These are phyloP conservation scores for Drosophila nigrodunni DNA, from an alignment of 1,140 invertebrate species.

Conservation along the genomic window DNA sequence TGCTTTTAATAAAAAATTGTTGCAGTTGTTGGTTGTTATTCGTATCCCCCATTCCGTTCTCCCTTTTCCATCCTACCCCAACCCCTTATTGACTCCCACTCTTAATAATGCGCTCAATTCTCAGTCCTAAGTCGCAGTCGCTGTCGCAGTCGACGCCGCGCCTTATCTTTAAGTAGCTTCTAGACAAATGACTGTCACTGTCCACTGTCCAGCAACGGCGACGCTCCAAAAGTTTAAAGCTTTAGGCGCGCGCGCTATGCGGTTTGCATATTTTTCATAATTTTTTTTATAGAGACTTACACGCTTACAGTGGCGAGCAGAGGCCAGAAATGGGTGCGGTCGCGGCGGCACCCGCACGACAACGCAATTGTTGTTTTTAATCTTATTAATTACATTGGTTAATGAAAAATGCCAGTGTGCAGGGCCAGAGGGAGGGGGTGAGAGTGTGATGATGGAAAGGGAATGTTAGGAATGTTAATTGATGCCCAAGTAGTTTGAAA, in stretches of 20 bases:
- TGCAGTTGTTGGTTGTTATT: slow-evolving; percentile 54
- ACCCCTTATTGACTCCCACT: slow-evolving; percentile 30
- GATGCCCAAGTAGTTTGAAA: slow-evolving; percentile 51
- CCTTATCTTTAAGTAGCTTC: slow-evolving; percentile 48
- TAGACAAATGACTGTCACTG: slow-evolving; percentile 47
- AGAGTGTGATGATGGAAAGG: neutral
- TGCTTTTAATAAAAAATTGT: slow-evolving; percentile 82
- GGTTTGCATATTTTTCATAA: slow-evolving; percentile 79
- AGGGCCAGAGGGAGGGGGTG: neutral
- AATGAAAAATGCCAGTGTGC: slow-evolving; percentile 64
- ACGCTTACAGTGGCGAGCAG: slow-evolving; percentile 1
- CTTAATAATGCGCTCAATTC: slow-evolving; percentile 21
- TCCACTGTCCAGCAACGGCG: slow-evolving; percentile 30
- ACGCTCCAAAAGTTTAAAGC: slow-evolving; percentile 54
- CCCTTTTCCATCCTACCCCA: neutral
- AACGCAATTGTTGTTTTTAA: slow-evolving; percentile 77
- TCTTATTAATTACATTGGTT: slow-evolving; percentile 82
- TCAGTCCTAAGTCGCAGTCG: neutral
- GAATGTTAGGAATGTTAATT: slow-evolving; percentile 78
- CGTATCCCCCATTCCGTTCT: neutral
- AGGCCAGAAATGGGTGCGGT: slow-evolving; percentile 69
- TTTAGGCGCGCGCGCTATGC: slow-evolving; percentile 69
- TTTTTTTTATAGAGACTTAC: slow-evolving; percentile 21
- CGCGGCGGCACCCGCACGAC: slow-evolving; percentile 52
- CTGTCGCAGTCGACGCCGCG: slow-evolving; percentile 9